Conservation (phyloP, 2,113 vertebrate species). For the Apodemus speciosus region DNA sequence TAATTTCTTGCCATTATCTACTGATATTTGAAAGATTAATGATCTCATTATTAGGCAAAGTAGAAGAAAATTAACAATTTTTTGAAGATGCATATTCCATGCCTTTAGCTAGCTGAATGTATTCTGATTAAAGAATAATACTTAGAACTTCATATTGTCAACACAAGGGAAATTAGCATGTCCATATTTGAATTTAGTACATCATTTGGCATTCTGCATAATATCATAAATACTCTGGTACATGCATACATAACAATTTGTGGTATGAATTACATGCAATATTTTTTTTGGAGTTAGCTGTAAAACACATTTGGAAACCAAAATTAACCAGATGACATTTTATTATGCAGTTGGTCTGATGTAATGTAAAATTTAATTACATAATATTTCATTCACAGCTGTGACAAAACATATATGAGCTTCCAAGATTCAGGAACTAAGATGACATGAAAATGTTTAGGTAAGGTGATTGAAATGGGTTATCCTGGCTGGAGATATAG, state of each 20-base stretch:
- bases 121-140: constrained; percentile 74
- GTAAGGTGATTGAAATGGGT: not conserved
- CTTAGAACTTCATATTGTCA: constrained; percentile 70
- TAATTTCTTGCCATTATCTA: not conserved
- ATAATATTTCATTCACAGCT: constrained; percentile 72
- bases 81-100: constrained; percentile 51
- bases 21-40: constrained; percentile 2
- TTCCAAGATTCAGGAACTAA: constrained; percentile 9
- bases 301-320: constrained; percentile 80
- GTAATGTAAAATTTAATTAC: constrained; percentile 77
- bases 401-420: constrained; percentile 57
- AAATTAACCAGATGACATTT: constrained; percentile 78
- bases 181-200: constrained; percentile 77
- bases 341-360: constrained; percentile 74
- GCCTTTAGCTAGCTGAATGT: constrained; percentile 44
- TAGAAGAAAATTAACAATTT: constrained; percentile 17
- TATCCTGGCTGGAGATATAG: constrained; percentile 24
- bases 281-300: constrained; percentile 68
- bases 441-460: not conserved
- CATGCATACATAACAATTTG: constrained; percentile 73
- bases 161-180: constrained; percentile 78
- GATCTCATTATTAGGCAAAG: constrained; percentile 14
- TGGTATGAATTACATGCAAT: constrained; percentile 72
- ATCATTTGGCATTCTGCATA: constrained; percentile 72
- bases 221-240: constrained; percentile 78